phyloP scores from a whole-genome alignment of 2,113 vertebrate species.

The Sapayoa aenigma region DNA sequence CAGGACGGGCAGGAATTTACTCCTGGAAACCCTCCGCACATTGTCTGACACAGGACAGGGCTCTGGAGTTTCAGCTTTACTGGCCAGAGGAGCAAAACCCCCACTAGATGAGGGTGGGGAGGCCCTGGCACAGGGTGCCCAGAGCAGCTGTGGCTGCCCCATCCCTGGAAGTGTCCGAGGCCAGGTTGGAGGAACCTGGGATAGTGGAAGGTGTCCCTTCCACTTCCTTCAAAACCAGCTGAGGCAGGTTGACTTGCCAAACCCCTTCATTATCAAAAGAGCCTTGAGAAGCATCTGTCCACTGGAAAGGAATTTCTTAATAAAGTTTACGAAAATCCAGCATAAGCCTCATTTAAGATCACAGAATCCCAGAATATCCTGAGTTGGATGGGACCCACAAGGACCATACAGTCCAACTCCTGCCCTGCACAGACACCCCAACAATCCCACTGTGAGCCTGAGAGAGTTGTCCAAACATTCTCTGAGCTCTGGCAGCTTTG shows the following conservation, averaged over 20 bases:
- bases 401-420: accelerated
- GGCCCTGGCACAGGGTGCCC: background rate
- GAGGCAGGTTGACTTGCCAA: background rate
- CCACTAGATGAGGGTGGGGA: background rate
- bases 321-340: background rate
- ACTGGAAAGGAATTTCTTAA: background rate
- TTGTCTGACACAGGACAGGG: background rate
- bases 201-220: background rate
- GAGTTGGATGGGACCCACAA: background rate
- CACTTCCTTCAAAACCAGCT: background rate
- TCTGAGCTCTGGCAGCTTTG: background rate
- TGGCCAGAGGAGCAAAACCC: background rate
- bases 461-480: accelerated
- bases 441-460: background rate
- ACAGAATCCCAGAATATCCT: background rate
- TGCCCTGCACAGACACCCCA: background rate
- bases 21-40: background rate
- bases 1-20: background rate
- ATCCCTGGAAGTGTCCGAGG: background rate
- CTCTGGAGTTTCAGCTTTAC: background rate
- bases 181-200: background rate
- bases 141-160: background rate
- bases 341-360: background rate
- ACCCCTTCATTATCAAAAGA: background rate
- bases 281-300: background rate